A percentile compares a stretch with the other conserved stretches of the same genome.
Evolutionary conservation across 2,888 invertebrate species (phyloP).

Genomic region (Neuroscelio doddi): DNA sequence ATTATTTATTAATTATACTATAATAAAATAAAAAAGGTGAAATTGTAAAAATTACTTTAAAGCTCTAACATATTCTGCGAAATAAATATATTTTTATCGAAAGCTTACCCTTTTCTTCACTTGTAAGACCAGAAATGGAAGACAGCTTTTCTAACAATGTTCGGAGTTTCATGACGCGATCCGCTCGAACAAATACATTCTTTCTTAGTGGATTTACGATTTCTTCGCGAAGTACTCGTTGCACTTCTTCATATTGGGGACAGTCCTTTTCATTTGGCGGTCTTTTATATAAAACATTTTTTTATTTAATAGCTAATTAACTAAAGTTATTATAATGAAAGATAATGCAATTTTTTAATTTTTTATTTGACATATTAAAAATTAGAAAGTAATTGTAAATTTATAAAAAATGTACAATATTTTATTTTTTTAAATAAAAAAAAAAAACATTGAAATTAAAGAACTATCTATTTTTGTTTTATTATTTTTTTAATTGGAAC

Average conservation of each 20-base stretch:
- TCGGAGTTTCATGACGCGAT: constrained; percentile 94
- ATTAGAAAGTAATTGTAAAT: constrained; percentile 7
- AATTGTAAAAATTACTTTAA: not conserved
- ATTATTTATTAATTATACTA: constrained; percentile 3
- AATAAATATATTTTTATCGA: not conserved
- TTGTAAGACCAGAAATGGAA: constrained; percentile 91
- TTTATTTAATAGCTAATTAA: not conserved
- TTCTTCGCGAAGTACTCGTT: constrained; percentile 91
- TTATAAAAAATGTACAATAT: too few relatives aligned
- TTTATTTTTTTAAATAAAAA: not conserved
- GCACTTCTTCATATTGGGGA: constrained; percentile 79
- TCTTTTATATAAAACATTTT: constrained; percentile 43
- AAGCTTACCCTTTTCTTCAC: constrained; percentile 86
- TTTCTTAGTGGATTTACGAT: constrained; percentile 96
- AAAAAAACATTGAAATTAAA: too few relatives aligned
- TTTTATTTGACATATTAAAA: not conserved
- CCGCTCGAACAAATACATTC: constrained; percentile 94
- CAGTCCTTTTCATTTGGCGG: constrained; percentile 74
- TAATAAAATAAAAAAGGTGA: not conserved
- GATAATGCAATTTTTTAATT: too few relatives aligned
- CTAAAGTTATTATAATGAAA: not conserved
- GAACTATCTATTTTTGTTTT: too few relatives aligned
- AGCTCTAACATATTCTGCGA: not conserved
- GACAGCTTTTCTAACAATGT: constrained; percentile 90
- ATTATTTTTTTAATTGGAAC: constrained; percentile 89